Conservation (phyloP, 1,140 invertebrate genomes). For the Drosophila dunni region DNA sequence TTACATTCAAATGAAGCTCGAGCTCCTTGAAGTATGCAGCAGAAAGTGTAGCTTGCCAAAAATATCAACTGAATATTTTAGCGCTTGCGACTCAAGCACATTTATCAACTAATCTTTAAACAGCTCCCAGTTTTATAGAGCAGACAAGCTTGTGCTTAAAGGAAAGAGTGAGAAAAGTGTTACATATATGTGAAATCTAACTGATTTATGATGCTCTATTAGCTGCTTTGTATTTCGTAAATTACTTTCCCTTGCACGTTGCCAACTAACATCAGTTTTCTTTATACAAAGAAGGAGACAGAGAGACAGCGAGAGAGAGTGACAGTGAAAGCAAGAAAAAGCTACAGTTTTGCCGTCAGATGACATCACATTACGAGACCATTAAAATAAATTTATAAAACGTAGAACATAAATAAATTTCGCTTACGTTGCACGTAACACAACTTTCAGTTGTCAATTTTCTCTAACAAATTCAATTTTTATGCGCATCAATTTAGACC, state of each 20-base stretch:
- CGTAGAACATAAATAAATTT: constrained; percentile 53
- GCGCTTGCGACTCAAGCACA: constrained; percentile 4
- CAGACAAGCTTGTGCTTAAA: neutral
- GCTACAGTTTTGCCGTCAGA: constrained; percentile 12
- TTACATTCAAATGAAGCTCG: neutral
- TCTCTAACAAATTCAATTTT: constrained; percentile 54
- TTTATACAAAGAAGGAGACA: neutral
- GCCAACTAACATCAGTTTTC: constrained; percentile 30
- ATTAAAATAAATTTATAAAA: constrained; percentile 54
- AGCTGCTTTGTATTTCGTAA: constrained; percentile 28
- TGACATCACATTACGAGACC: constrained; percentile 45
- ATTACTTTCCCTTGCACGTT: constrained; percentile 21
- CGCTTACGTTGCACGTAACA: constrained; percentile 47
- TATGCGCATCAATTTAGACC: constrained; percentile 51
- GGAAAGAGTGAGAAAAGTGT: neutral
- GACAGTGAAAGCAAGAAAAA: neutral
- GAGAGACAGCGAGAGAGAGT: too few species aligned
- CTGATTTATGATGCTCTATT: constrained; percentile 42
- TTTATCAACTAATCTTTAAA: constrained; percentile 4
- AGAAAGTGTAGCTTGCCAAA: neutral
- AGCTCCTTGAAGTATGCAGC: constrained; percentile 11
- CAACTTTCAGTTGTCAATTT: constrained; percentile 54
- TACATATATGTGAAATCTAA: constrained; percentile 17
- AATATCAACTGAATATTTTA: constrained; percentile 7
- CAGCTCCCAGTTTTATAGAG: neutral